phyloP scores from a whole-genome alignment of 2,888 invertebrate species.

The Spodoptera littoralis region DNA sequence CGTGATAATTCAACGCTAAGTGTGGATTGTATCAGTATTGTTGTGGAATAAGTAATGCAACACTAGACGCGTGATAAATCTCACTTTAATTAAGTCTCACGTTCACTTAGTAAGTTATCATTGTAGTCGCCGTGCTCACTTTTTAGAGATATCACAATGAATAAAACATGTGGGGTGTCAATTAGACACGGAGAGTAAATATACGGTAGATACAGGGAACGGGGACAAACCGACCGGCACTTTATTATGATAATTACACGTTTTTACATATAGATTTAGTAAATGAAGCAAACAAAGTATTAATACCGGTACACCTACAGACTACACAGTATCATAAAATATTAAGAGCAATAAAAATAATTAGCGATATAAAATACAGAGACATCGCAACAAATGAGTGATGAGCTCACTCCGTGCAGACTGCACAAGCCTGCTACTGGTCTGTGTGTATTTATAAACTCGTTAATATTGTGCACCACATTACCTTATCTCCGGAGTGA shows the following conservation, averaged over 20 bases:
- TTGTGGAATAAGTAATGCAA: conserved; percentile 31
- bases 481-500: conserved; percentile 17
- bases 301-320: too few relatives aligned
- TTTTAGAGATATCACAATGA: conserved; percentile 31
- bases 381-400: too few relatives aligned
- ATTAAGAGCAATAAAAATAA: too few relatives aligned
- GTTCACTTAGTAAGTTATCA: conserved; percentile 35
- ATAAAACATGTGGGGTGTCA: conserved; percentile 30
- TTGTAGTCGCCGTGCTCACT: conserved; percentile 15
- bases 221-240: too few relatives aligned
- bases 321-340: too few relatives aligned
- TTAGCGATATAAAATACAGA: too few relatives aligned
- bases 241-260: too few relatives aligned
- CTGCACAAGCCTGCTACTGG: too few relatives aligned
- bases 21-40: conserved; percentile 39
- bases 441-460: too few relatives aligned
- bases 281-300: too few relatives aligned
- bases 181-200: conserved; percentile 18
- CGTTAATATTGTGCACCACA: not conserved
- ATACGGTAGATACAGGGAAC: not conserved
- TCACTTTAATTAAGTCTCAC: conserved; percentile 35
- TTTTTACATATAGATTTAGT: too few relatives aligned
- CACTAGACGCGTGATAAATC: conserved; percentile 32
- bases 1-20: conserved; percentile 45
- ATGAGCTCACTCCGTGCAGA: too few relatives aligned